These are phyloP conservation scores for Drosophila eugracilis DNA, from an alignment of 1,140 invertebrate genomes.

Conservation along the genomic window DNA sequence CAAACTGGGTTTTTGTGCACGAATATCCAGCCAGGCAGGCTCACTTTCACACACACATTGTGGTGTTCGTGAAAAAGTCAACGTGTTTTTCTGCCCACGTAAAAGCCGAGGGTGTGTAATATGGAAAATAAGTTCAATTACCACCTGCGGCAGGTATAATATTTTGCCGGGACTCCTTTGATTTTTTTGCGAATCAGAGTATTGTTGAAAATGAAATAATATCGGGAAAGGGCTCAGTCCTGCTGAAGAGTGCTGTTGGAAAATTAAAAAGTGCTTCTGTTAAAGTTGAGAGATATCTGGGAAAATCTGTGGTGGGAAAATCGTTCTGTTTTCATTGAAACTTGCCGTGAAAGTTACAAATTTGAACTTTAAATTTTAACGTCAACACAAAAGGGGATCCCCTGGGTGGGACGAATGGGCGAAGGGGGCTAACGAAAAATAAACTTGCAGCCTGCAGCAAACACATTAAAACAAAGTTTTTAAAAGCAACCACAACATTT, in stretches of 20 bases:
- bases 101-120: constrained; percentile 51
- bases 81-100: constrained; percentile 50
- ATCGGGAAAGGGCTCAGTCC: constrained; percentile 1
- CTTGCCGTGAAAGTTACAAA: constrained; percentile 47
- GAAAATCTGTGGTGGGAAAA: constrained; percentile 1
- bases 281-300: neutral
- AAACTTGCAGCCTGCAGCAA: constrained; percentile 55
- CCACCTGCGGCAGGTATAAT: constrained; percentile 25
- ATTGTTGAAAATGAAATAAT: constrained; percentile 16
- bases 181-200: constrained; percentile 4
- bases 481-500: constrained; percentile 74
- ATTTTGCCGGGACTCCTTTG: constrained; percentile 27
- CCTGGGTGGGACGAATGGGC: neutral
- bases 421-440: constrained; percentile 18
- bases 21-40: too few relatives aligned
- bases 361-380: constrained; percentile 61
- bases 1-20: constrained; percentile 37
- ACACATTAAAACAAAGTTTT: constrained; percentile 76
- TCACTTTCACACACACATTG: constrained; percentile 2
- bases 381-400: constrained; percentile 28
- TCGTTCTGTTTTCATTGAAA: constrained; percentile 36
- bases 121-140: constrained; percentile 74
- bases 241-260: neutral
- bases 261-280: constrained; percentile 3
- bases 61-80: constrained; percentile 49